These are phyloP conservation scores for human DNA, from an alignment of 2,113 vertebrate species.

Conservation along the genomic window GRCh38 chr12:91920501-91921000, in stretches of 20 bases:
- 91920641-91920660: background rate
- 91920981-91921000: background rate
- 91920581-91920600: background rate
- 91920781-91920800: background rate
- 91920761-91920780: background rate
- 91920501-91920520: background rate
- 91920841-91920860: background rate
- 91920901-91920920: background rate
- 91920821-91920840: background rate
- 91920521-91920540: background rate
- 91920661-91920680: background rate
- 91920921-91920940: background rate
- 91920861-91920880: background rate
- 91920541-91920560: rapidly evolving
- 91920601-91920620: background rate
- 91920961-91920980: background rate
- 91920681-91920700: background rate
- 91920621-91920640: background rate
- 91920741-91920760: background rate
- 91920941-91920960: background rate
- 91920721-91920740: background rate
- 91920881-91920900: background rate
- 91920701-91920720: background rate
- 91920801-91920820: background rate
- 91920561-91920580: background rate